These are phyloP conservation scores for Lasioglossum villosulum DNA, from an alignment of 2,888 invertebrate species.

Conservation along the genomic window DNA sequence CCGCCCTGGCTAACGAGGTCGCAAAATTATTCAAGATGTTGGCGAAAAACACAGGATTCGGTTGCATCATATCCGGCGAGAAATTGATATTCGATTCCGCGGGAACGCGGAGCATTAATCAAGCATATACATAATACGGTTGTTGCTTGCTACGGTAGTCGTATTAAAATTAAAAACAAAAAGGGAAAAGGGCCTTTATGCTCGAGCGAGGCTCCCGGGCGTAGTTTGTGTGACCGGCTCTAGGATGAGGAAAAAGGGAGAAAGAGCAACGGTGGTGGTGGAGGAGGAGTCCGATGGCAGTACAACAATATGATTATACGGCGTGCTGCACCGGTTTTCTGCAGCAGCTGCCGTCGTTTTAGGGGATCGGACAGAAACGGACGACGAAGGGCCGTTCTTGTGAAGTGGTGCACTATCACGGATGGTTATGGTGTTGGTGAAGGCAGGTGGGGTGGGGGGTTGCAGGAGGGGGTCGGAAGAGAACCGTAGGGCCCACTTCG, in stretches of 20 bases:
- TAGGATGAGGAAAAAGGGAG: slow-evolving; percentile 58
- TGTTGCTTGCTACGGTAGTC: slow-evolving; percentile 55
- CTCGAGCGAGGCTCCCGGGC: slow-evolving; percentile 38
- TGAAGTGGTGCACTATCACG: slow-evolving; percentile 59
- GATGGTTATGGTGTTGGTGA: slow-evolving; percentile 49
- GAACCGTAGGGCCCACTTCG: slow-evolving; percentile 57
- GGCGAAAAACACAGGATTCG: neutral
- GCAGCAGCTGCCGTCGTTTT: slow-evolving; percentile 78
- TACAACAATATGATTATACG: slow-evolving; percentile 81
- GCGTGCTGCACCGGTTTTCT: slow-evolving; percentile 80
- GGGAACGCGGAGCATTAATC: slow-evolving; percentile 31
- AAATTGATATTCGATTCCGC: neutral
- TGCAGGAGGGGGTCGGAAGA: slow-evolving; percentile 49
- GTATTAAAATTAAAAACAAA: slow-evolving; percentile 43
- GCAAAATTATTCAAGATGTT: neutral
- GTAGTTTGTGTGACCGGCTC: slow-evolving; percentile 41
- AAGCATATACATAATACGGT: slow-evolving; percentile 34
- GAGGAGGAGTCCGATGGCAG: slow-evolving; percentile 69
- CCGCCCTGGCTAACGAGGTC: neutral
- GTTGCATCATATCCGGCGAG: neutral
- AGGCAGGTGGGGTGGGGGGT: slow-evolving; percentile 56
- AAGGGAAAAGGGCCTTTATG: slow-evolving; percentile 40
- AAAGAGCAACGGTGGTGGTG: slow-evolving; percentile 51
- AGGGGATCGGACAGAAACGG: slow-evolving; percentile 73
- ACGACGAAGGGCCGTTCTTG: slow-evolving; percentile 58